Percentiles rank a stretch among this genome's conserved stretches.
Conservation (phyloP, 2,797 vertebrate genomes). For the Chelonia mydas region DNA sequence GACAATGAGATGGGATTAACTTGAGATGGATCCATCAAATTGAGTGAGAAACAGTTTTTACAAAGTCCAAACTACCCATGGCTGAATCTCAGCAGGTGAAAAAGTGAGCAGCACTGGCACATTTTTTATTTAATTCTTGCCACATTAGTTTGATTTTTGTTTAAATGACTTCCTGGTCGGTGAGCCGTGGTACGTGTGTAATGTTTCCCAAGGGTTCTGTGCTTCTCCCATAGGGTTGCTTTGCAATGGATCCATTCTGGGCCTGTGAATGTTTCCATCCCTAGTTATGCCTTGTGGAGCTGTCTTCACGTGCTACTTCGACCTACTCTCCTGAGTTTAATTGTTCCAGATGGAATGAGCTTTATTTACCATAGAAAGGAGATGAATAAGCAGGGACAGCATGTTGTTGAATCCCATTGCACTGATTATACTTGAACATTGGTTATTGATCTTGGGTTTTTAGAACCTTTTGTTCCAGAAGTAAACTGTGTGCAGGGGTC, state of each 20-base stretch:
- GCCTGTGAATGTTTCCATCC: accelerated
- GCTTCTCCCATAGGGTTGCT: background rate
- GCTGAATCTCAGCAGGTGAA: background rate
- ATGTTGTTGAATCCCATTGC: background rate
- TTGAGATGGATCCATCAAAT: background rate
- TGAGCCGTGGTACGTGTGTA: background rate
- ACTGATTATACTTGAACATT: background rate
- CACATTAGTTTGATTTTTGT: background rate
- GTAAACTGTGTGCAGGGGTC: background rate
- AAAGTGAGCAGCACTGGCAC: background rate
- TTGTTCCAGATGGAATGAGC: accelerated
- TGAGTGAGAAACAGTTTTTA: background rate
- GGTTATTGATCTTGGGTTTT: accelerated
- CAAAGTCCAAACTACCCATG: background rate
- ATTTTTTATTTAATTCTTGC: background rate
- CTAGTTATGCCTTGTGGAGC: accelerated
- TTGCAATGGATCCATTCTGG: background rate
- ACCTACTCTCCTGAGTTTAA: accelerated
- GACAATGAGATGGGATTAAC: background rate
- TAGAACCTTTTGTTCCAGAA: accelerated
- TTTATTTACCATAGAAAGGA: accelerated
- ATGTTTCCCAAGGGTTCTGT: background rate
- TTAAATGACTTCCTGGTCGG: background rate
- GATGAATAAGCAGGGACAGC: background rate
- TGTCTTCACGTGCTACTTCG: accelerated